Base-by-base conservation (phyloP, 2,888 invertebrate genomes). In the Crioceris asparagi region DNA sequence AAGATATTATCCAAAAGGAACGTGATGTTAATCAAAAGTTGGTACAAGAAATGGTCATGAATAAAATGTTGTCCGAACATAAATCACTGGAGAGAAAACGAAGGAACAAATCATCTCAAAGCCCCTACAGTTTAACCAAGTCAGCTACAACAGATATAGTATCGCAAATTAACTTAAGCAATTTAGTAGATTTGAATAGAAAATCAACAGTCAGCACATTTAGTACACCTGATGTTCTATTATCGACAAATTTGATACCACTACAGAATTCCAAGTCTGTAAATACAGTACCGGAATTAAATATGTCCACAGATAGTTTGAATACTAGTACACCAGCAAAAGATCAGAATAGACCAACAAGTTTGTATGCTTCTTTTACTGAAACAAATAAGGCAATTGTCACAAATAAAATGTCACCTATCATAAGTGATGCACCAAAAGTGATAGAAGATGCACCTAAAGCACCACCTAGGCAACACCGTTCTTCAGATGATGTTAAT, bases 21-120 rank as follows among this genome's bases (percentile, higher is more conserved):
- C 70, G 86, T 37, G 81, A 80, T 25, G 81, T 84, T 55, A 86
- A 88, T 62, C 87, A 86, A 46, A 83, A 80, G 57, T 69, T 88
- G 17, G 83, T 90, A 31, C 77, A 87, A 52, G 79, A 87, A 58
- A 68, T 90, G 64, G 81, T 90, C 35, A 75, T 88, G 72, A 84
- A 82, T 55, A 79, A 83, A 61, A 67, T 85, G 51, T 74, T 76
- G 50, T 73, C 75, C 2, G 76, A 79, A 51, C 78, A 77, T 49
- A 77, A 76, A 49, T 68, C 72, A 38, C 63, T 74, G 8, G 75
- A 75, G 54, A 68, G 75, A 41, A 73, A 61, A 37, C 56, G 72
- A 39, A 68, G 77, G 1, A 71, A 71, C 47, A 66, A 72, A 8
- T 61, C 61, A 15, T 65, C 65, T 1, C 60, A 66, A 14, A 54